A percentile compares a stretch with the other conserved stretches of the same genome.
Evolutionary conservation across 2,797 vertebrate species (phyloP).

Genomic region (Acanthornis magna): DNA sequence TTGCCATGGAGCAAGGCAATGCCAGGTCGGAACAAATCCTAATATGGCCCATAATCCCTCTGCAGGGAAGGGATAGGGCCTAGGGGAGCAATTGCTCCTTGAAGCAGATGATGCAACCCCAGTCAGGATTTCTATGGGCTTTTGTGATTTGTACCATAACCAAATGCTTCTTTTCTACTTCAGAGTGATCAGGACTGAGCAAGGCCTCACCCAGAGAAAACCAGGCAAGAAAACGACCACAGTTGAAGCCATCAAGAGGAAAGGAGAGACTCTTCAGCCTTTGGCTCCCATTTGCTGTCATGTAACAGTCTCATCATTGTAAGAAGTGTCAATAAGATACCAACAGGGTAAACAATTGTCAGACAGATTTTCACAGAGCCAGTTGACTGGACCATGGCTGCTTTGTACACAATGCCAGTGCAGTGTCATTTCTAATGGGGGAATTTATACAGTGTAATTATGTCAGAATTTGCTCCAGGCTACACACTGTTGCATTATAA

Average conservation of each 20-base stretch:
- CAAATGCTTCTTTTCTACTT: background rate
- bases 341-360: conserved; percentile 67
- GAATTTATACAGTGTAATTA: conserved; percentile 70
- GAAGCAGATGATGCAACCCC: background rate
- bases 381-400: conserved; percentile 59
- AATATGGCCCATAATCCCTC: background rate
- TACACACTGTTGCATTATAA: conserved; percentile 64
- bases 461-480: conserved; percentile 62
- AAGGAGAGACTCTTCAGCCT: background rate
- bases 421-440: conserved; percentile 65
- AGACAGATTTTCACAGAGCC: conserved; percentile 70
- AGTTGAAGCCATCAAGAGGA: background rate
- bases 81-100: background rate
- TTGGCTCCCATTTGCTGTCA: conserved; percentile 14
- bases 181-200: background rate
- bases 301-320: conserved; percentile 53
- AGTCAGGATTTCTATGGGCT: background rate
- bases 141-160: background rate
- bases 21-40: background rate
- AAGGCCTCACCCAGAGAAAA: background rate
- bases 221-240: background rate
- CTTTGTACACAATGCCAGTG: conserved; percentile 62
- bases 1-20: background rate
- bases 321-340: conserved; percentile 63
- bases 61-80: background rate